Evolutionary conservation across 2,888 invertebrate species (phyloP).

Genomic region (Pachydiplax longipennis): DNA sequence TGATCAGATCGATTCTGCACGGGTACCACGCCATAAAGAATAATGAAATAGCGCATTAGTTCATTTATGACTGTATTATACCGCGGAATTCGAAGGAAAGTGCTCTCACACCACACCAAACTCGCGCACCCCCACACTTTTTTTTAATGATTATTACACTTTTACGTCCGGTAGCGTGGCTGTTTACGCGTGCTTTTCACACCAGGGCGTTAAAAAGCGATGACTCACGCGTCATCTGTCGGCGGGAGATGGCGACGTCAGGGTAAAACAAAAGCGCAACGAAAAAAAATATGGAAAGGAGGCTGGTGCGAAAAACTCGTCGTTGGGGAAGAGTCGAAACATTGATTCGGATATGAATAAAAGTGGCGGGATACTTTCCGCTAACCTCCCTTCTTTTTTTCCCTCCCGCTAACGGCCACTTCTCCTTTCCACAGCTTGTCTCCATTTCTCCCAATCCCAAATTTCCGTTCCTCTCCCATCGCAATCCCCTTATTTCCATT

Average conservation of each 20-base stretch:
- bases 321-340: background rate
- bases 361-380: background rate
- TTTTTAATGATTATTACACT: background rate
- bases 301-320: background rate
- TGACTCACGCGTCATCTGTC: background rate
- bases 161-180: background rate
- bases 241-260: background rate
- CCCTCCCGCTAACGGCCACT: no score
- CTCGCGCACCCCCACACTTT: background rate
- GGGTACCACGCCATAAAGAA: no score
- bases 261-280: background rate
- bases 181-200: background rate
- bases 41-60: no score
- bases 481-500: background rate
- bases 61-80: no score
- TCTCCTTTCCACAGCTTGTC: background rate
- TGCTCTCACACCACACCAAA: no score
- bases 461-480: background rate
- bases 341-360: background rate
- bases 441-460: background rate
- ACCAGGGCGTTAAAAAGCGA: background rate
- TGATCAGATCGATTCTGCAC: no score
- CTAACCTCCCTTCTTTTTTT: background rate
- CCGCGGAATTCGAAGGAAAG: no score
- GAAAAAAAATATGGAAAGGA: background rate